Percentiles rank a stretch among this genome's conserved stretches.
These are phyloP conservation scores for Huso huso DNA, from an alignment of 2,797 vertebrate genomes.

Conservation along the genomic window DNA sequence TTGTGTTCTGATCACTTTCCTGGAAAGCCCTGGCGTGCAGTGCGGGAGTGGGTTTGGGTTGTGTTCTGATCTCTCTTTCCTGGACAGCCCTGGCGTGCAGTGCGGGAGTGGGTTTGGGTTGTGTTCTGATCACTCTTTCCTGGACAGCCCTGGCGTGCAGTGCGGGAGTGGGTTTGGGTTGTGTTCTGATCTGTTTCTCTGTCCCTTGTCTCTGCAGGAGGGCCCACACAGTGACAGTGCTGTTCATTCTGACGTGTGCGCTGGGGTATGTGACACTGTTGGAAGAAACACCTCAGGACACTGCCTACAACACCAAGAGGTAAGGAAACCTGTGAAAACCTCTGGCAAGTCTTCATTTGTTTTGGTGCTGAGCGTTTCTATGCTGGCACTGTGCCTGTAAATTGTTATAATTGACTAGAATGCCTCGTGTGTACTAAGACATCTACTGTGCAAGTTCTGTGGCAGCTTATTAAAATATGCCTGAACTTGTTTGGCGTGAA, in stretches of 20 bases:
- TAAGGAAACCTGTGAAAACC: slow-evolving; percentile 36
- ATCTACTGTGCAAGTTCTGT: neutral
- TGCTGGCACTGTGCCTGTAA: no score
- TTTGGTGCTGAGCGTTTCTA: neutral
- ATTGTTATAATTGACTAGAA: neutral
- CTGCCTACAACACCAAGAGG: slow-evolving; percentile 94
- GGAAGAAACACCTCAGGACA: slow-evolving; percentile 94
- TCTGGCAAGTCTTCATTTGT: neutral
- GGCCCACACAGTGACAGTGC: slow-evolving; percentile 88
- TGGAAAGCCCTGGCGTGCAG: no score
- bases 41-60: no score
- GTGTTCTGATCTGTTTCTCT: slow-evolving; percentile 4
- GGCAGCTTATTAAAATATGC: neutral
- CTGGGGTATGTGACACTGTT: slow-evolving; percentile 90
- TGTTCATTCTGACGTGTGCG: slow-evolving; percentile 89
- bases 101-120: no score
- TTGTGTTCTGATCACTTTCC: no score
- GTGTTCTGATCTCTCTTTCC: no score
- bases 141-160: neutral
- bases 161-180: neutral
- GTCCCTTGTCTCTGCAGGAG: slow-evolving; percentile 61
- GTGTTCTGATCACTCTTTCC: no score
- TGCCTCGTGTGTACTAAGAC: neutral
- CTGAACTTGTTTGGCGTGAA: neutral
- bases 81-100: no score